Percentiles rank a stretch among this genome's conserved stretches.
Evolutionary conservation across 2,797 vertebrate genomes (phyloP).

Genomic region (Enteromius anoplus): DNA sequence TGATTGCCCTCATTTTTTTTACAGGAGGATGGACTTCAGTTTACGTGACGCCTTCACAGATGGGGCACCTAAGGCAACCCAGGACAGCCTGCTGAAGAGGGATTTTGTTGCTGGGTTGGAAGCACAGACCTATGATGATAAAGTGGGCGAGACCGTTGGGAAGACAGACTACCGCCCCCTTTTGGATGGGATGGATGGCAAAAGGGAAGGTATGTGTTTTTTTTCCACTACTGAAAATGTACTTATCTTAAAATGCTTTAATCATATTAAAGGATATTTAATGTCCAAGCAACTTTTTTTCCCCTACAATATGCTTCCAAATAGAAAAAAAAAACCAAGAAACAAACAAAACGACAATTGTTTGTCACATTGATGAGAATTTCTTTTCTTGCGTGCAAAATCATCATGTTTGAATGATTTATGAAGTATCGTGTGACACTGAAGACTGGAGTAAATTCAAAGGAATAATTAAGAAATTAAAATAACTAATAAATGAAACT

Average conservation of each 20-base stretch:
- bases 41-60: constrained; percentile 83
- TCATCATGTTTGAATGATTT: background rate
- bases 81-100: constrained; percentile 82
- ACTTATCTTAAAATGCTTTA: background rate
- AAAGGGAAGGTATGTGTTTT: constrained; percentile 63
- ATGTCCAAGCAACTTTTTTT: background rate
- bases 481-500: background rate
- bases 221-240: background rate
- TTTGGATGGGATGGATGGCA: constrained; percentile 83
- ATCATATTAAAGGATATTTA: background rate
- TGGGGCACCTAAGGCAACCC: constrained; percentile 67
- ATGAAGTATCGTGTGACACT: background rate
- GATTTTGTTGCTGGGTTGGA: constrained; percentile 89
- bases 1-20: constrained; percentile 20
- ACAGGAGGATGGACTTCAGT: constrained; percentile 84
- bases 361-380: too few species aligned
- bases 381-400: background rate
- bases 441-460: background rate
- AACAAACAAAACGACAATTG: too few species aligned
- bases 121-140: constrained; percentile 88
- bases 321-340: too few species aligned
- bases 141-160: constrained; percentile 87
- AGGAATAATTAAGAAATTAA: background rate
- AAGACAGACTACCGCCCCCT: constrained; percentile 91
- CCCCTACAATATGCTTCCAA: background rate